Evolutionary conservation across 92 coral and sea anemone species (phyloP).

Genomic region (Zoanthus sansibaricus): DNA sequence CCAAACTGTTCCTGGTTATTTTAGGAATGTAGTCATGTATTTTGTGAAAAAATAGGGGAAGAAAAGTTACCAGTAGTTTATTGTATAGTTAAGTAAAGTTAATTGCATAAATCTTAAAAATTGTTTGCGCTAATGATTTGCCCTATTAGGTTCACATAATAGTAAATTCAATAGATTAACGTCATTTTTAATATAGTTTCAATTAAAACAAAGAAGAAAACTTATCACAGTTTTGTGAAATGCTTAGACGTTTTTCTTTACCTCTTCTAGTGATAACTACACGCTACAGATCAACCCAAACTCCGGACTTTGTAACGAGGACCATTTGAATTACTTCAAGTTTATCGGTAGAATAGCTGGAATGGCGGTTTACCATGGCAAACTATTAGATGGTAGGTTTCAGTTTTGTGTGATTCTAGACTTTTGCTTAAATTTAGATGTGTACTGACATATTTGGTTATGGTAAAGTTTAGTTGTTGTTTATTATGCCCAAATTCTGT

Average conservation of each 20-base stretch:
- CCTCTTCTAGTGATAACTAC: constrained; percentile 86
- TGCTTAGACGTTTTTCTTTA: background rate
- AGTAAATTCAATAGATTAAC: too few species aligned
- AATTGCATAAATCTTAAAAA: too few species aligned
- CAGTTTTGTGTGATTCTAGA: background rate
- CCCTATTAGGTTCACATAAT: too few species aligned
- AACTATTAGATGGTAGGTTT: constrained; percentile 90
- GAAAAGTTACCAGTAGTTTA: too few species aligned
- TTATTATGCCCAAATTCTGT: too few species aligned
- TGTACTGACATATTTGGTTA: too few species aligned
- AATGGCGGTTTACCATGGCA: constrained; percentile 99
- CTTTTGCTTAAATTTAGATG: background rate
- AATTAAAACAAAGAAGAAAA: background rate
- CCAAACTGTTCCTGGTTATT: too few species aligned
- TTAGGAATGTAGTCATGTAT: too few species aligned
- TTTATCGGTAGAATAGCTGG: constrained; percentile 99
- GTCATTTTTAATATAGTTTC: background rate
- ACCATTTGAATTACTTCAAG: constrained; percentile 94
- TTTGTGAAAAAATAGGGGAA: too few species aligned
- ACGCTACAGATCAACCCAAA: constrained; percentile 98
- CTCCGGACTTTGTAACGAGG: constrained; percentile 97
- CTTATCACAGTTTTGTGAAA: background rate
- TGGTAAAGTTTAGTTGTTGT: too few species aligned
- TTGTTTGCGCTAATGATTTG: too few species aligned
- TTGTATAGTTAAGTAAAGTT: too few species aligned